These are phyloP conservation scores for Amphiduros pacificus DNA, from an alignment of 2,888 invertebrate species.

Conservation along the genomic window DNA sequence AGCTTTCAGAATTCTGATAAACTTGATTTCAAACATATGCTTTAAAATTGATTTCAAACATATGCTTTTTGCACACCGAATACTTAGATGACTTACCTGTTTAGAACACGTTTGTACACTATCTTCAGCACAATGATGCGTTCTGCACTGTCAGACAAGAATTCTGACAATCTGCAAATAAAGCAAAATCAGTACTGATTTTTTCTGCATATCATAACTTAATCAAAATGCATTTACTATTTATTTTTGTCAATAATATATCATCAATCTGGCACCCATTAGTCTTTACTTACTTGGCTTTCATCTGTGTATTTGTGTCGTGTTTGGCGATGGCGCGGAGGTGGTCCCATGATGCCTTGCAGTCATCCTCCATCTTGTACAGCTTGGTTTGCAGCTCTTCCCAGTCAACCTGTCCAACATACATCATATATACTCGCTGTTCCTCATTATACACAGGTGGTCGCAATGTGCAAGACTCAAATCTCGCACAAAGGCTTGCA, in stretches of 20 bases:
- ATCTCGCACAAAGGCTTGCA: no score
- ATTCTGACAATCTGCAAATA: constrained; percentile 76
- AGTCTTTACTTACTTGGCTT: constrained; percentile 59
- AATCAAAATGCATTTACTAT: no score
- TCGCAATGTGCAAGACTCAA: no score
- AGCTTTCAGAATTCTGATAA: no score
- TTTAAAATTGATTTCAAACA: no score
- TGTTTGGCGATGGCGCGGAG: constrained; percentile 93
- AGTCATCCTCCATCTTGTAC: constrained; percentile 87
- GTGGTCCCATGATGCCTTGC: constrained; percentile 96
- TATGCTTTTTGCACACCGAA: no score
- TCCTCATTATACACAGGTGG: no score
- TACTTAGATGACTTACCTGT: constrained; percentile 71
- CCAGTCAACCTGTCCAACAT: constrained; percentile 84
- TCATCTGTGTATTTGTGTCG: constrained; percentile 73
- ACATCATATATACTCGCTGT: background rate
- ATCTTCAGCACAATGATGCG: constrained; percentile 91
- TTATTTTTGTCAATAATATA: no score
- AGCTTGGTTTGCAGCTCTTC: constrained; percentile 86
- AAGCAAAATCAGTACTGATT: no score
- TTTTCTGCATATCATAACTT: no score
- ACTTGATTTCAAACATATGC: no score
- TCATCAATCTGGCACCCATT: no score
- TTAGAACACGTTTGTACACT: constrained; percentile 88
- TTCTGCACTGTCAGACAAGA: constrained; percentile 94